phyloP scores from a whole-genome alignment of 2,888 invertebrate species.

The Vesta saturnalis region DNA sequence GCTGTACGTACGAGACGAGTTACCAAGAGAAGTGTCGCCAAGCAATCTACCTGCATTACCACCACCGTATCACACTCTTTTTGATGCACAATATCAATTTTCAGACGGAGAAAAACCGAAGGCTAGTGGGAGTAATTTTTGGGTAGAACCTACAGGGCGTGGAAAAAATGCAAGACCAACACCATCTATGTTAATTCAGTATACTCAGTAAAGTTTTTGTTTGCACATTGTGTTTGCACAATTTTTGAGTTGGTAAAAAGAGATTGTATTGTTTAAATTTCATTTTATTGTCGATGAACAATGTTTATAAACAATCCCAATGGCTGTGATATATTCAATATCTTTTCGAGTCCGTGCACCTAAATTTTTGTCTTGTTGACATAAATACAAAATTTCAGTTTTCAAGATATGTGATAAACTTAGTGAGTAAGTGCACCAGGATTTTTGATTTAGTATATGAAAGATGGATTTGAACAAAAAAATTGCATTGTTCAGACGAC shows the following conservation, averaged over 20 bases:
- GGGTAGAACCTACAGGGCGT: constrained; percentile 69
- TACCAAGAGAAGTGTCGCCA: neutral
- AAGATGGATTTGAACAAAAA: neutral
- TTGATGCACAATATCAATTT: constrained; percentile 59
- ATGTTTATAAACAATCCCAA: neutral
- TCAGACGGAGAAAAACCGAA: constrained; percentile 28
- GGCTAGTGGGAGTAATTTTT: constrained; percentile 81
- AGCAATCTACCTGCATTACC: constrained; percentile 61
- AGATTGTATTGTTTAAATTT: neutral
- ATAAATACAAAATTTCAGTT: too few species aligned
- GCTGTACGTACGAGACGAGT: neutral
- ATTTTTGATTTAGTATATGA: neutral
- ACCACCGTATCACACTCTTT: constrained; percentile 73
- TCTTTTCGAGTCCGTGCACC: too few species aligned
- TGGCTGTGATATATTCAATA: constrained; percentile 4
- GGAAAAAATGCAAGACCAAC: constrained; percentile 77
- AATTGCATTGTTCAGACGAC: constrained; percentile 1
- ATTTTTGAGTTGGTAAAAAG: neutral
- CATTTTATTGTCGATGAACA: neutral
- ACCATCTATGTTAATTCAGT: constrained; percentile 80
- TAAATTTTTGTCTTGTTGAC: too few species aligned
- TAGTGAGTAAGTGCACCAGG: neutral
- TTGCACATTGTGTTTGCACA: neutral
- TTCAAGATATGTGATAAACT: too few species aligned
- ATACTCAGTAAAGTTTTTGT: constrained; percentile 55